These are phyloP conservation scores for Pachypanchax playfairii DNA, from an alignment of 2,113 vertebrate species.

Conservation along the genomic window DNA sequence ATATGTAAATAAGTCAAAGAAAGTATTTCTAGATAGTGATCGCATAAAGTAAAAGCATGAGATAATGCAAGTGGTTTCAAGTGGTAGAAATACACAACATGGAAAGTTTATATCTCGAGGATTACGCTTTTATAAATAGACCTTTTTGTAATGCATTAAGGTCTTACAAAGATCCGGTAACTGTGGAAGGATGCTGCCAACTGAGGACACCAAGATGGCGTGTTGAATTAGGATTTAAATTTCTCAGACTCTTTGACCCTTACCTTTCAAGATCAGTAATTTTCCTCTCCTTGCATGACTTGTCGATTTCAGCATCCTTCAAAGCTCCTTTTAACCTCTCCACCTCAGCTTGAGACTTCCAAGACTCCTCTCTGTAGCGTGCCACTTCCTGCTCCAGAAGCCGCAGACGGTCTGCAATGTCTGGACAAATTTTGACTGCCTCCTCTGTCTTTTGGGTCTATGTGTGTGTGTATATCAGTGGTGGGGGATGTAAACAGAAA, in stretches of 20 bases:
- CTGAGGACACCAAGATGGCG: conserved; percentile 40
- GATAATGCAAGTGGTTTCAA: conserved; percentile 62
- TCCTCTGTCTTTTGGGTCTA: conserved; percentile 87
- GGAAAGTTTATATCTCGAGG: conserved; percentile 66
- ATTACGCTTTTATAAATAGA: conserved; percentile 68
- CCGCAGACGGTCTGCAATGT: conserved; percentile 89
- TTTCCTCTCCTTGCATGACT: conserved; percentile 92
- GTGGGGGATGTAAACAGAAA: conserved; percentile 5
- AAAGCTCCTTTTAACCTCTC: conserved; percentile 91
- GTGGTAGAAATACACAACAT: conserved; percentile 56
- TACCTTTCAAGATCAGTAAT: conserved; percentile 95
- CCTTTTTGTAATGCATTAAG: conserved; percentile 50
- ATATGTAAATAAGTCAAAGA: conserved; percentile 13
- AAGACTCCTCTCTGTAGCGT: conserved; percentile 90
- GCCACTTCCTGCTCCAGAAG: conserved; percentile 92
- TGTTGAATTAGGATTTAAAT: conserved; percentile 12
- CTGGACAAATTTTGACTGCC: conserved; percentile 84
- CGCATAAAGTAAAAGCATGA: conserved; percentile 52
- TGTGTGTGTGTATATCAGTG: not conserved
- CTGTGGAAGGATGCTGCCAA: conserved; percentile 24
- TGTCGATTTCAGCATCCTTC: conserved; percentile 89
- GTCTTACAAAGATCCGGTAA: conserved; percentile 44
- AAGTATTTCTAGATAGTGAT: conserved; percentile 29
- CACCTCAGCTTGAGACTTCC: conserved; percentile 91
- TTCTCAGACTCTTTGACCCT: conserved; percentile 32